Evolutionary conservation across 2,797 vertebrate species (phyloP), one percentile per base, ranked within the genome.

Genomic region (Rhabdomys pumilio): DNA sequence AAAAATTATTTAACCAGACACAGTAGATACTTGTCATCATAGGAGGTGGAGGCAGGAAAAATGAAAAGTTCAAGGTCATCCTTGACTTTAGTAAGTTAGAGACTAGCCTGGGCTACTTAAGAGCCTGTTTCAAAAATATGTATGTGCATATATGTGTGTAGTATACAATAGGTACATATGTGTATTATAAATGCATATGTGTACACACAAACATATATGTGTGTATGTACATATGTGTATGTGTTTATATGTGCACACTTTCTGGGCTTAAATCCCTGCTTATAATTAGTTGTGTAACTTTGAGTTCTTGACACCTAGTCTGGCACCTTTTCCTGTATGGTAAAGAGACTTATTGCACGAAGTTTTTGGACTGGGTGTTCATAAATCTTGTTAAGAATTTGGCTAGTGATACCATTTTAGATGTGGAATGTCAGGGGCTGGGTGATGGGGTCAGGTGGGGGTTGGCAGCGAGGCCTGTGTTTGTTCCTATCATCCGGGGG

Each of bases 281-380:
- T 72, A 22, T 72, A 72, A 72, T 72, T 72, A 38, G 19, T 20
- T n/a, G 3, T 38, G 69, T 72, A 72, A 38, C 69, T 72, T 72
- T 72, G 69, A 72, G 69, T 72, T 72, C n/a, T 38, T 72, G n/a
- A 20, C 17, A 20, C 17, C 17, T 72, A 38, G n/a, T 10, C n/a
- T 72, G 69, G n/a, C 69, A 4, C 17, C 4, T 84, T 90, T 90
- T 89, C n/a, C 80, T 93, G 1, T 94, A 11, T 84, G 59, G 89
- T 96, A 85, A 90, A 94, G 38, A 50, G 20, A 41, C 75, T 95
- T 95, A 94, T 82, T 81, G 38, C 15, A 69, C 44, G 67, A 53
- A 75, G 44, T 76, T 93, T 94, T 93, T 77, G 81, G 92, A 75
- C 61, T 82, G 91, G 29, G n/a, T 81, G 10, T 93, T 93, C 47